Percentiles rank a stretch among this genome's conserved stretches.
Conservation (phyloP, 2,113 vertebrate species). For the Corynorhinus townsendii region DNA sequence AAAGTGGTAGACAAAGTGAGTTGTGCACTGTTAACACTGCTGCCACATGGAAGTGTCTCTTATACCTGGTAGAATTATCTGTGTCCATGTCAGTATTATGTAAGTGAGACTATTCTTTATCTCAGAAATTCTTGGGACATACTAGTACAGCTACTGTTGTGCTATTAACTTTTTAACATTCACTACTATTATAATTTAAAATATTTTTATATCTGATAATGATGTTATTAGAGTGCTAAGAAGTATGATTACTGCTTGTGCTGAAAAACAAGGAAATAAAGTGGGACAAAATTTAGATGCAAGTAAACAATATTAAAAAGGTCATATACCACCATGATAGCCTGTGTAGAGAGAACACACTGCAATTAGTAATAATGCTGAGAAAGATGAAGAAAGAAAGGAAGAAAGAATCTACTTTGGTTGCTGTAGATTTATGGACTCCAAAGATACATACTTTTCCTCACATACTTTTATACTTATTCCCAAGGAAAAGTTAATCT, state of each 20-base stretch:
- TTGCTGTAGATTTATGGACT: neutral
- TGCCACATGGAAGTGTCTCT: neutral
- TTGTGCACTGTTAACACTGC: neutral
- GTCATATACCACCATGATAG: neutral
- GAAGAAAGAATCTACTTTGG: neutral
- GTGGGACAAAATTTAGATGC: neutral
- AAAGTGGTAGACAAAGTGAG: neutral
- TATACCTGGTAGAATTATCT: neutral
- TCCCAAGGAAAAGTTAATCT: neutral
- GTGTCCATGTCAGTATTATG: neutral
- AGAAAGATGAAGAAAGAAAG: neutral
- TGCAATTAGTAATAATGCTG: neutral
- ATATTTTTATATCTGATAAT: conserved; percentile 1
- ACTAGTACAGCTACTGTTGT: neutral
- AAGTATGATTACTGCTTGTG: neutral
- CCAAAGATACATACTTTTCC: neutral
- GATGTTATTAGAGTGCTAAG: neutral
- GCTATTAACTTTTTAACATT: neutral
- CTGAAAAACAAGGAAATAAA: neutral
- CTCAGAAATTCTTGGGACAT: neutral
- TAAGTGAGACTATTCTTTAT: neutral
- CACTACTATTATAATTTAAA: conserved; percentile 14
- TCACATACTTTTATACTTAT: neutral
- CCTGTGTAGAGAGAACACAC: neutral
- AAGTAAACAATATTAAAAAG: neutral